Evolutionary conservation across 2,888 invertebrate species (phyloP), one percentile per base, ranked within the genome.

Genomic region (Pammene aurita): DNA sequence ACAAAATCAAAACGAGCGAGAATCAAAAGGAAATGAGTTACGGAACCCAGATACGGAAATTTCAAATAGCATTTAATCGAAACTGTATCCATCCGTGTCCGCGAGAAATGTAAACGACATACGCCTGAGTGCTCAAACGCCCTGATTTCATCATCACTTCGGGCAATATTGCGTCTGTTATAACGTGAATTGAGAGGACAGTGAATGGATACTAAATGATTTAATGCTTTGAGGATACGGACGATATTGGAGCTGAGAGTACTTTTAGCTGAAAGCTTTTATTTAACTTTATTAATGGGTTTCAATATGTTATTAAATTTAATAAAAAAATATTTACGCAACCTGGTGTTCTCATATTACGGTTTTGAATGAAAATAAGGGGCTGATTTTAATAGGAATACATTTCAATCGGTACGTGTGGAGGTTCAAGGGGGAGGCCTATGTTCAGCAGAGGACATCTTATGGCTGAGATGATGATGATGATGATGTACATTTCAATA

Each of bases 131-230:
- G 50, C 18, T 62, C 9, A 41, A 50, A 41, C 62, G 26, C 41
- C n/a, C n/a, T 38, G 41, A 62, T 62, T 62, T 62, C 41, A 50
- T 62, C 41, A 50, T 61, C 50, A 50, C 50, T 62, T 62, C 10
- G 14, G 41, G 18, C 26, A 50, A 18, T 42, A 38, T 14, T 14
- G 34, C 13, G 26, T 16, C 35, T 61, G 11, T 16, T 42, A 11
- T 35, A 18, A n/a, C n/a, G 18, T 26, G 7, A 26, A 26, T 41
- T 18, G 41, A 41, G 16, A 7, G 18, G 16, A 18, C 18, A 56
- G 56, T 16, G 26, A 26, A 52, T 52, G 26, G 26, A 26, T 13
- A 26, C 26, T 52, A 4, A 13, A 9, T 26, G 52, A 11, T 52
- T 46, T n/a, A 52, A 52, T 26, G 11, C 13, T 52, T 13, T 52